These are phyloP conservation scores for Papilio protenor DNA, from an alignment of 2,888 invertebrate species.

Conservation along the genomic window DNA sequence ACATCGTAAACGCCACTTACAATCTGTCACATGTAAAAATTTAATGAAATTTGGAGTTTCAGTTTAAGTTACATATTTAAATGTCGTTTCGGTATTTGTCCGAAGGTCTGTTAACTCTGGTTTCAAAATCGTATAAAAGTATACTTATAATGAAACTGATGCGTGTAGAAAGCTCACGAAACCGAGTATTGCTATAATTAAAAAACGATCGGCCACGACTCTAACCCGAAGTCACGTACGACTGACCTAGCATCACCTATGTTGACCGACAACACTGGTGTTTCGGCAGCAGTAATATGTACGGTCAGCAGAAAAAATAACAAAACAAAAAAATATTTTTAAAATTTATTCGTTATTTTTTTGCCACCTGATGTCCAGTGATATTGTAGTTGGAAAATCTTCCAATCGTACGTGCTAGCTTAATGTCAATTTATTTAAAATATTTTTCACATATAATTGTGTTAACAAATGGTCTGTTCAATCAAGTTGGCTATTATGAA, in stretches of 20 bases:
- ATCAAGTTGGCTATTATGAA: not conserved
- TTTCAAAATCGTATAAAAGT: not conserved
- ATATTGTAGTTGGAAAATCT: no score
- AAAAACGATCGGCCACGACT: slow-evolving; percentile 71
- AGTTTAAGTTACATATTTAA: no score
- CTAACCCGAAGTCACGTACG: slow-evolving; percentile 52
- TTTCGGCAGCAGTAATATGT: slow-evolving; percentile 61
- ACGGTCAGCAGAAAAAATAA: slow-evolving; percentile 54
- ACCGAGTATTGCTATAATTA: slow-evolving; percentile 71
- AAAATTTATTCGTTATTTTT: not conserved
- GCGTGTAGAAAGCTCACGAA: slow-evolving; percentile 48
- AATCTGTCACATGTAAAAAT: no score
- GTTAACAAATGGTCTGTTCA: not conserved
- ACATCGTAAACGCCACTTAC: no score
- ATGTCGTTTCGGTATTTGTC: no score
- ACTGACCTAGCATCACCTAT: slow-evolving; percentile 56
- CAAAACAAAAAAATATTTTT: not conserved
- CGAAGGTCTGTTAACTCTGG: no score
- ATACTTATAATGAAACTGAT: slow-evolving; percentile 5
- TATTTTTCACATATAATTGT: no score
- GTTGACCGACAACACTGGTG: slow-evolving; percentile 56
- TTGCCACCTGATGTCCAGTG: no score
- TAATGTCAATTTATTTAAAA: no score
- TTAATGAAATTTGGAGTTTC: no score
- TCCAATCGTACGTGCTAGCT: no score